Percentiles rank a stretch among this genome's conserved stretches.
These are phyloP conservation scores for Musca domestica DNA, from an alignment of 1,140 invertebrate species.

Conservation along the genomic window DNA sequence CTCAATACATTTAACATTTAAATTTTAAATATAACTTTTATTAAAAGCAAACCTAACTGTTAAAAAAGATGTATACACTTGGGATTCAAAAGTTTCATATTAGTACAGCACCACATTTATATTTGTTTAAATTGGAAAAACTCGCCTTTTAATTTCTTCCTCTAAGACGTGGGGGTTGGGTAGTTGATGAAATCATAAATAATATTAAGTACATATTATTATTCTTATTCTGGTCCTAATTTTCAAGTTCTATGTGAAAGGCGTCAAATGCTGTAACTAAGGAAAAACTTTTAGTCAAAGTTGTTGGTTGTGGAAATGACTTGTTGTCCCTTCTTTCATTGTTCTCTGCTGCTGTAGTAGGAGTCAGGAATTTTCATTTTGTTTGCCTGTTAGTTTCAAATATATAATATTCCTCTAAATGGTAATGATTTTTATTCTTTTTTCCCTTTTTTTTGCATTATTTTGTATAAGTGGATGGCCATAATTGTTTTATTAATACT, in stretches of 20 bases:
- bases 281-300: no score
- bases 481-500: neutral
- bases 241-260: no score
- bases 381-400: slow-evolving; percentile 3
- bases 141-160: no score
- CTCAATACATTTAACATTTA: neutral
- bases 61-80: neutral
- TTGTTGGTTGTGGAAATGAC: neutral
- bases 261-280: no score
- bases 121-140: no score
- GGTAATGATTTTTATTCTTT: neutral
- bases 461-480: slow-evolving; percentile 16
- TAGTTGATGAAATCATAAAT: no score
- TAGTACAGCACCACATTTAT: no score
- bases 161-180: no score
- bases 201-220: no score
- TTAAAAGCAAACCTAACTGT: neutral
- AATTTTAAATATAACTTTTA: neutral
- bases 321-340: neutral
- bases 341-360: neutral
- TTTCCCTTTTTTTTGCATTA: neutral
- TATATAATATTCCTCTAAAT: slow-evolving; percentile 5
- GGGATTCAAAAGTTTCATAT: neutral
- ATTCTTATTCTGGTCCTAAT: no score
- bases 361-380: neutral